phyloP scores from a whole-genome alignment of 2,113 vertebrate species.

The Grantiella picta region DNA sequence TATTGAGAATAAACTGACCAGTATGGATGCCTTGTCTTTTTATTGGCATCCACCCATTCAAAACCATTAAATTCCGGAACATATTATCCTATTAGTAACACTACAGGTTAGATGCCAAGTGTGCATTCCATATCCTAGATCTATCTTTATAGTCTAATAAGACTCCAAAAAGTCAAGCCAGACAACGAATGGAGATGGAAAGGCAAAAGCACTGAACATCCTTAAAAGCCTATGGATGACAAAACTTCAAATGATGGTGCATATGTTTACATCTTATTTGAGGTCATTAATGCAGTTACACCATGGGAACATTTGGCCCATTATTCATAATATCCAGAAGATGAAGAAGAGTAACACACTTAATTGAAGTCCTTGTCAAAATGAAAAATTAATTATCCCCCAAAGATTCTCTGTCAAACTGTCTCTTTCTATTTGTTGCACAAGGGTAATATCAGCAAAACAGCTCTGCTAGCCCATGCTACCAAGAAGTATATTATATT shows the following conservation, averaged over 20 bases:
- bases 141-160: neutral
- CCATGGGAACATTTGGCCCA: neutral
- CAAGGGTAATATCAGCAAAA: conserved; percentile 12
- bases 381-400: conserved; percentile 46
- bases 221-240: neutral
- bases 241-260: neutral
- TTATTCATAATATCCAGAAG: conserved; percentile 16
- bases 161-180: neutral
- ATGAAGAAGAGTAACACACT: conserved; percentile 38
- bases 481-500: neutral
- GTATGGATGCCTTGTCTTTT: neutral
- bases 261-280: neutral
- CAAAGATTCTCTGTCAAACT: conserved; percentile 64
- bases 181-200: neutral
- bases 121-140: neutral
- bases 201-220: neutral
- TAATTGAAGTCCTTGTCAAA: conserved; percentile 60
- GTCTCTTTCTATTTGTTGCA: conserved; percentile 46
- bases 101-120: neutral
- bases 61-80: neutral
- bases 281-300: conserved; percentile 20
- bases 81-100: neutral
- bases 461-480: neutral
- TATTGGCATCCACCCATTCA: neutral
- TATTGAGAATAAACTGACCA: neutral